These are phyloP conservation scores for Diplodus puntazzo DNA, from an alignment of 2,797 vertebrate species.

Conservation along the genomic window DNA sequence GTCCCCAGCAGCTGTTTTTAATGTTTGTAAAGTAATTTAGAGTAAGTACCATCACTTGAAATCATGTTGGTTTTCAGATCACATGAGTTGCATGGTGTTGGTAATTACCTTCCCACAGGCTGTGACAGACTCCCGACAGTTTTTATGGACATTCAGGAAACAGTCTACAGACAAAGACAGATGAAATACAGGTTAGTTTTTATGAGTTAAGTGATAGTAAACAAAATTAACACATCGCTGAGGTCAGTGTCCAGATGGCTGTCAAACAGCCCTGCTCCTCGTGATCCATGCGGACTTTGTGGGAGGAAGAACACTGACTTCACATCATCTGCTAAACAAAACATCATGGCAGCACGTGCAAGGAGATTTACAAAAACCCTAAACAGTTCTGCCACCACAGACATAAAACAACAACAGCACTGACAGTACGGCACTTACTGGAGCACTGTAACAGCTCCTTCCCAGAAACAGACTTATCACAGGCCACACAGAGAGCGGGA, in stretches of 20 bases:
- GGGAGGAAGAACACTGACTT: conserved; percentile 43
- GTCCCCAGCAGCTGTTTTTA: background rate
- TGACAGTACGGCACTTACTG: conserved; percentile 85
- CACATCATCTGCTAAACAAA: conserved; percentile 47
- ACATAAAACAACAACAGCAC: conserved; percentile 60
- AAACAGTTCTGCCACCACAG: conserved; percentile 54
- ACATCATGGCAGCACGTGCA: conserved; percentile 48
- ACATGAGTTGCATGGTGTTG: conserved; percentile 1
- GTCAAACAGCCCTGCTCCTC: conserved; percentile 24
- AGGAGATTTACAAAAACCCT: conserved; percentile 59
- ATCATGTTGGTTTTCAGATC: conserved; percentile 9
- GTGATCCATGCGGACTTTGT: conserved; percentile 15
- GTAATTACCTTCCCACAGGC: conserved; percentile 89
- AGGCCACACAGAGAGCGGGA: conserved; percentile 88
- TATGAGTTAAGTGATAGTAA: conserved; percentile 35
- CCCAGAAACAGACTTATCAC: conserved; percentile 90
- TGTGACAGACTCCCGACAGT: conserved; percentile 86
- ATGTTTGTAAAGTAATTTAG: background rate
- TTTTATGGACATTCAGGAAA: conserved; percentile 88
- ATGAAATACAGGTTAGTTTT: conserved; percentile 49
- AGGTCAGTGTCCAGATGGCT: conserved; percentile 38
- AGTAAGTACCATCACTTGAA: background rate
- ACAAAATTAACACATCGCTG: conserved; percentile 51
- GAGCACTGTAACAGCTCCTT: conserved; percentile 93
- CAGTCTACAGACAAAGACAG: conserved; percentile 87